These are phyloP conservation scores for Vespertilio murinus DNA, from an alignment of 2,797 vertebrate genomes.

Conservation along the genomic window DNA sequence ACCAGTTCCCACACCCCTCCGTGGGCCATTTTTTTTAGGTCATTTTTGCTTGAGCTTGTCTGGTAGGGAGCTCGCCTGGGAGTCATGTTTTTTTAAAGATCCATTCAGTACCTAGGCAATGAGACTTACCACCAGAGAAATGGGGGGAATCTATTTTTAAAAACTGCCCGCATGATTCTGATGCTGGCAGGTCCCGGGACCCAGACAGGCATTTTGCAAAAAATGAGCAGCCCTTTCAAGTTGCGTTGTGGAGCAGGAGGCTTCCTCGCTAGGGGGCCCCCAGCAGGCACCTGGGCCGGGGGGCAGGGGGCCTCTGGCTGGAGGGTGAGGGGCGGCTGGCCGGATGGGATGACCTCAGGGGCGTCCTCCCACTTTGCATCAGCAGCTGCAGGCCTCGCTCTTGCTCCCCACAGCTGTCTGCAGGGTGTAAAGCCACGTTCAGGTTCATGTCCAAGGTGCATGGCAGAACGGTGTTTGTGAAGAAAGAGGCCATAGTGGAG, in stretches of 20 bases:
- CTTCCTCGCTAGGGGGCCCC: background rate
- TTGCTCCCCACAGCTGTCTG: conserved; percentile 62
- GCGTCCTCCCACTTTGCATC: background rate
- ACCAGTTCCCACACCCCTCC: background rate
- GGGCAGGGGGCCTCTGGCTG: background rate
- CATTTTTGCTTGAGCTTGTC: background rate
- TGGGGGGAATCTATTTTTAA: background rate
- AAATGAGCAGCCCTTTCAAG: background rate
- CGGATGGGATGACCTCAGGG: background rate
- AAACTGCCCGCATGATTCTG: background rate
- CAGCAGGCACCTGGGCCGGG: accelerated
- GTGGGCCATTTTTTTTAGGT: background rate
- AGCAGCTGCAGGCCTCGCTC: conserved; percentile 48
- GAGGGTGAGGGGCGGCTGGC: too few relatives aligned
- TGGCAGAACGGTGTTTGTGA: background rate
- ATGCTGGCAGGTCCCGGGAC: background rate
- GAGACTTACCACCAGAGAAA: background rate
- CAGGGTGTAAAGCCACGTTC: conserved; percentile 64
- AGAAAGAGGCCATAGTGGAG: background rate
- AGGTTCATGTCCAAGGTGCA: conserved; percentile 64
- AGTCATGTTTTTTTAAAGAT: background rate
- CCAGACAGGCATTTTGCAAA: background rate
- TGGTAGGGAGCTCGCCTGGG: background rate
- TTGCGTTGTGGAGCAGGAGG: background rate
- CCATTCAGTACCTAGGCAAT: background rate